Conservation (phyloP, 2,888 invertebrate species). For the Ctenicera cuprea region DNA sequence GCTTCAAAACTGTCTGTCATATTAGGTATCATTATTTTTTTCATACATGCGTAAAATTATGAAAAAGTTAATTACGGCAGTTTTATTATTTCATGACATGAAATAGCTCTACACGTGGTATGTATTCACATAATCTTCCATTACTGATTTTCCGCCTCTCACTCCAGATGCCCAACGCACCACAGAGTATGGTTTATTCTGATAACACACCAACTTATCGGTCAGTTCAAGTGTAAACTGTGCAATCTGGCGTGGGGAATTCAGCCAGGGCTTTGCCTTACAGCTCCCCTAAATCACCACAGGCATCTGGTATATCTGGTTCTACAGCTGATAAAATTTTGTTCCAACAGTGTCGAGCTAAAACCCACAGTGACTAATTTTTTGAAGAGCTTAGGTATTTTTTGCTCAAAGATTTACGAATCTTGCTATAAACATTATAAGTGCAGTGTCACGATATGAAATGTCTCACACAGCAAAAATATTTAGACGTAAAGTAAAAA, state of each 20-base stretch:
- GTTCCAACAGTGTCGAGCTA: slow-evolving; percentile 4
- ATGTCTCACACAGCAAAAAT: too few relatives aligned
- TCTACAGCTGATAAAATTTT: slow-evolving; percentile 36
- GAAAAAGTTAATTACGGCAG: too few relatives aligned
- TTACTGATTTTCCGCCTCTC: slow-evolving; percentile 1
- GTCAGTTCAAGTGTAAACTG: slow-evolving; percentile 40
- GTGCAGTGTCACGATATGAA: too few relatives aligned
- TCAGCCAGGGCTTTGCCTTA: slow-evolving; percentile 24
- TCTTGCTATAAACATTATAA: too few relatives aligned
- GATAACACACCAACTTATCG: slow-evolving; percentile 43
- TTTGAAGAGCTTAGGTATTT: too few relatives aligned
- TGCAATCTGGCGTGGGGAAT: slow-evolving; percentile 42
- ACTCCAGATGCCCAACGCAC: slow-evolving; percentile 19
- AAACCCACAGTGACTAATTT: background rate
- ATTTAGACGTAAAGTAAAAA: too few relatives aligned
- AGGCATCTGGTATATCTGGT: slow-evolving; percentile 44
- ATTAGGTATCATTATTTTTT: too few relatives aligned
- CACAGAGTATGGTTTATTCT: slow-evolving; percentile 19
- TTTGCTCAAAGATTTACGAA: too few relatives aligned
- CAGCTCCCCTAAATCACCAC: slow-evolving; percentile 33
- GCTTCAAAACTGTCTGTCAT: background rate
- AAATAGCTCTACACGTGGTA: too few relatives aligned
- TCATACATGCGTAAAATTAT: too few relatives aligned
- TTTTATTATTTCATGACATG: too few relatives aligned
- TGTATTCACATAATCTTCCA: too few relatives aligned